phyloP scores from a whole-genome alignment of 92 coral and sea anemone species.

The Diadumene lineata region DNA sequence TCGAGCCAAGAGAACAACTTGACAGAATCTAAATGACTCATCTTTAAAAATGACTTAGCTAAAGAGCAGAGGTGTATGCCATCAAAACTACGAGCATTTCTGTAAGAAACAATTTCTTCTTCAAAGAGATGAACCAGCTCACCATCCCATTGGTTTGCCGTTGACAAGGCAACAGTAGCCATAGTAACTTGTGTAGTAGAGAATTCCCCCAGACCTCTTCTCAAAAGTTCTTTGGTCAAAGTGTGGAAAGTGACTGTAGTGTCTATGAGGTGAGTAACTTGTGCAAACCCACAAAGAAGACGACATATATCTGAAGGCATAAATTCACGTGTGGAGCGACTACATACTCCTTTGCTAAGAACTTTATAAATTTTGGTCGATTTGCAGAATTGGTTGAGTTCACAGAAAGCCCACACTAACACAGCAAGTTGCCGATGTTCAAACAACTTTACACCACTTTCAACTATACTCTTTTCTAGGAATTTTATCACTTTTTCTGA shows the following conservation, averaged over 20 bases:
- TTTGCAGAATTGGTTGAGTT: neutral
- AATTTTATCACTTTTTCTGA: neutral
- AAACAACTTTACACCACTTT: neutral
- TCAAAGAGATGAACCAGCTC: neutral
- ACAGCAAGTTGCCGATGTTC: conserved; percentile 33
- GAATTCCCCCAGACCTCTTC: conserved; percentile 23
- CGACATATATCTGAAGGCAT: conserved; percentile 40
- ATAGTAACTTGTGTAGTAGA: conserved; percentile 23
- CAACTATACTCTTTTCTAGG: neutral
- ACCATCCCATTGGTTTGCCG: conserved; percentile 18
- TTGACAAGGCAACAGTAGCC: conserved; percentile 25
- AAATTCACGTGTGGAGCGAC: conserved; percentile 3
- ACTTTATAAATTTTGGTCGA: conserved; percentile 9
- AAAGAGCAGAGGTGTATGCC: conserved; percentile 18
- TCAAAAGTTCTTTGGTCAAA: conserved; percentile 13
- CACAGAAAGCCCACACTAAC: conserved; percentile 28
- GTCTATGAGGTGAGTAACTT: neutral
- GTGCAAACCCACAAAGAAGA: conserved; percentile 26
- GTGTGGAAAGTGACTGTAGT: neutral
- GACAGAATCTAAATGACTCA: neutral
- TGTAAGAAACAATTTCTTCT: conserved; percentile 16
- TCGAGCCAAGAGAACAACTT: conserved; percentile 13
- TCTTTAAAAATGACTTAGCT: conserved; percentile 6
- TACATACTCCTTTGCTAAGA: conserved; percentile 14
- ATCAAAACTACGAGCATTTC: conserved; percentile 25